Conservation (phyloP, 1,140 invertebrate species). For the Gonatopus flavifemur region DNA sequence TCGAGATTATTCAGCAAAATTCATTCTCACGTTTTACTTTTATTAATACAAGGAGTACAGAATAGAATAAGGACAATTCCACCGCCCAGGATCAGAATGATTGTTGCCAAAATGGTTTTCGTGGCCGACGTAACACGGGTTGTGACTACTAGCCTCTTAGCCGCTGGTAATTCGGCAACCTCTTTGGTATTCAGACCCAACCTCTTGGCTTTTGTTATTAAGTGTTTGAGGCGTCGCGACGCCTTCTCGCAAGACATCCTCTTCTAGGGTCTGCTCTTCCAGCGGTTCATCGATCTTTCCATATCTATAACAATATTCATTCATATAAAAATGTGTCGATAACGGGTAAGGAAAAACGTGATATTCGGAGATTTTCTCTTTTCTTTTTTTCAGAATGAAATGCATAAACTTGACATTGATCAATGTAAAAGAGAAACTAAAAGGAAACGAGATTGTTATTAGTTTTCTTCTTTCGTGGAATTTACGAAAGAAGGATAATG, state of each 20-base stretch:
- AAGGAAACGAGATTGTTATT: too few species aligned
- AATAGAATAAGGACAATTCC: conserved; percentile 28
- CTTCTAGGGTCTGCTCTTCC: conserved; percentile 4
- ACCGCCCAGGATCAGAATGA: conserved; percentile 29
- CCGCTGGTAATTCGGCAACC: conserved; percentile 31
- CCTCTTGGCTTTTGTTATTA: conserved; percentile 36
- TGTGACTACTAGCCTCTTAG: conserved; percentile 29
- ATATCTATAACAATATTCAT: too few species aligned
- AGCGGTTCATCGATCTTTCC: conserved; percentile 15
- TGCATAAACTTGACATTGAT: too few species aligned
- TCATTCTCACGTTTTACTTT: conserved; percentile 15
- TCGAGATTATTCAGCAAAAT: too few species aligned
- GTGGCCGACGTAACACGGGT: conserved; percentile 17
- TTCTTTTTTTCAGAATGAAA: too few species aligned
- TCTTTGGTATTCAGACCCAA: conserved; percentile 35
- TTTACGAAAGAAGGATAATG: too few species aligned
- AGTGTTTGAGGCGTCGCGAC: conserved; percentile 32
- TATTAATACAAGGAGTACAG: conserved; percentile 31
- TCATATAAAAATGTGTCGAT: too few species aligned
- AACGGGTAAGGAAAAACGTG: too few species aligned
- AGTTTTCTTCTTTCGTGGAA: too few species aligned
- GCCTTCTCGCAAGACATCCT: conserved; percentile 44
- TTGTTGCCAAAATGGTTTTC: conserved; percentile 29
- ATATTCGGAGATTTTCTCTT: too few species aligned
- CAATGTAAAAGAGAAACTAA: too few species aligned